phyloP scores from a whole-genome alignment of 2,113 vertebrate species.

The Passer domesticus region DNA sequence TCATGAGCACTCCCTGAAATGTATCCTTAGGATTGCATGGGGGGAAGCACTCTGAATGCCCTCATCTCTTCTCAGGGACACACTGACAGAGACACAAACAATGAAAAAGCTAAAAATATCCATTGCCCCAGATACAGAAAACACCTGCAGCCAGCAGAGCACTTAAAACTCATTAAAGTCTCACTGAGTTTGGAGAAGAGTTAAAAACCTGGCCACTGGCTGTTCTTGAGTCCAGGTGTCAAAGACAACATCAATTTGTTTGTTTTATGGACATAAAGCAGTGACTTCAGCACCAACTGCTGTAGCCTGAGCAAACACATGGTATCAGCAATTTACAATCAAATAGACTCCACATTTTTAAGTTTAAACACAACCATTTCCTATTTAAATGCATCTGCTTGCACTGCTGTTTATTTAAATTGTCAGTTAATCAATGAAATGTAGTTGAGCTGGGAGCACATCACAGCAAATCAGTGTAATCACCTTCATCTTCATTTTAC shows the following conservation, averaged over 20 bases:
- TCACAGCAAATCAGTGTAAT: not conserved
- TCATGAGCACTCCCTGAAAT: slow-evolving; percentile 58
- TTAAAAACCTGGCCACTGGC: not conserved
- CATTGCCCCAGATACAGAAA: slow-evolving; percentile 1
- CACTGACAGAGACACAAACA: slow-evolving; percentile 9
- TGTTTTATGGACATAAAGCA: not conserved
- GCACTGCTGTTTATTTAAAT: not conserved
- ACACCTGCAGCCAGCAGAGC: slow-evolving; percentile 30
- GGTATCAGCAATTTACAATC: not conserved
- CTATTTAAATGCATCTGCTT: not conserved
- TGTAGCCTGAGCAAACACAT: not conserved
- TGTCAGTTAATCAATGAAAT: slow-evolving; percentile 6
- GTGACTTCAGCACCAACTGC: not conserved
- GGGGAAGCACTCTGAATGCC: not conserved
- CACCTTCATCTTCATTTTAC: not conserved
- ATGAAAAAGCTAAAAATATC: slow-evolving; percentile 40
- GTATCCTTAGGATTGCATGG: slow-evolving; percentile 47
- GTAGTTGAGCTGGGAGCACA: not conserved
- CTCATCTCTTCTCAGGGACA: slow-evolving; percentile 24
- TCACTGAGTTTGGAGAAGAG: not conserved
- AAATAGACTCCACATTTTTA: not conserved
- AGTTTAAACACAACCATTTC: not conserved
- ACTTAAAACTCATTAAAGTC: slow-evolving; percentile 20
- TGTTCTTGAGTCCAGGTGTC: not conserved
- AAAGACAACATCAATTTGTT: not conserved